A percentile compares a stretch with the other conserved stretches of the same genome.
phyloP scores from a whole-genome alignment of 2,113 vertebrate genomes.

The Willisornis vidua region DNA sequence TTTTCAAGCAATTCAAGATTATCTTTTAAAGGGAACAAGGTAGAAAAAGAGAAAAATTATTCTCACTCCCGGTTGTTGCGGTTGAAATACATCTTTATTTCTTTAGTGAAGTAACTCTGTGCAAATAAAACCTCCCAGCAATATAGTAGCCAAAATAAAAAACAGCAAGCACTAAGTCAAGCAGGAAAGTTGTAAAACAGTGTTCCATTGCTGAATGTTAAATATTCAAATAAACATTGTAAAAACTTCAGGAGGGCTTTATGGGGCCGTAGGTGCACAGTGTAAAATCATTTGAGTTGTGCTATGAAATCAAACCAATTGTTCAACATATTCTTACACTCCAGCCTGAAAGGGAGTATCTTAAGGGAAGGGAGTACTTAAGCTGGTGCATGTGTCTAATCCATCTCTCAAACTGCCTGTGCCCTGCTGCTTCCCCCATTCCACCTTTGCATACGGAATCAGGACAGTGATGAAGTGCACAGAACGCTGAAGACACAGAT shows the following conservation, averaged over 20 bases:
- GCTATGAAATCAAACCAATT: neutral
- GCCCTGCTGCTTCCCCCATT: neutral
- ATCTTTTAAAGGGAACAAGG: neutral
- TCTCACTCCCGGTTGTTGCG: neutral
- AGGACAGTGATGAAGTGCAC: neutral
- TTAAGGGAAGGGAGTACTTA: neutral
- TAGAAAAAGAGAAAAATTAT: conserved; percentile 3
- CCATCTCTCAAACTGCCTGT: neutral
- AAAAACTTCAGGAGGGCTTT: conserved; percentile 52
- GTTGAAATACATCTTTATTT: conserved; percentile 47
- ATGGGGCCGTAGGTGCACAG: neutral
- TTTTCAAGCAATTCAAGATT: neutral
- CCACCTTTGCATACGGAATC: neutral
- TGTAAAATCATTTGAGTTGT: conserved; percentile 32
- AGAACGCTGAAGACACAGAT: neutral
- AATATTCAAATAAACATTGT: conserved; percentile 61
- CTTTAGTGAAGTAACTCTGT: conserved; percentile 40
- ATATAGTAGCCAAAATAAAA: conserved; percentile 45
- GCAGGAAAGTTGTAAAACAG: conserved; percentile 10
- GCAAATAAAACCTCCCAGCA: conserved; percentile 34
- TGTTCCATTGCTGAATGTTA: conserved; percentile 11
- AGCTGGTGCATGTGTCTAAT: neutral
- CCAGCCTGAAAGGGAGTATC: neutral
- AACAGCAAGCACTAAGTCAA: conserved; percentile 36
- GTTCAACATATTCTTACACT: neutral